Conservation (phyloP, 2,888 invertebrate genomes). For the Spodoptera exigua region DNA sequence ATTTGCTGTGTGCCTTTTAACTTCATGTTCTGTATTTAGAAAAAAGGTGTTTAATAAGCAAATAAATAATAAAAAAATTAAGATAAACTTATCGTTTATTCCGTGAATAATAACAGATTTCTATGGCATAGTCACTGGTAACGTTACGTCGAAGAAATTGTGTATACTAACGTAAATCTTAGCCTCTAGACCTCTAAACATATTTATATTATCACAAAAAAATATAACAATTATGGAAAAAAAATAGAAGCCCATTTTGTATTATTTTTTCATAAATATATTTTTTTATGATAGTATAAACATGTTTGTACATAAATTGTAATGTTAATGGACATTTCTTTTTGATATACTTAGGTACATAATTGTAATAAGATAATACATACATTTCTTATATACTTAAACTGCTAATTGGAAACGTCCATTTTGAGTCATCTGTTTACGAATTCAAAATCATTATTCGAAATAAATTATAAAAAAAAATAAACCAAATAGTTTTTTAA, state of each 20-base stretch:
- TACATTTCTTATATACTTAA: background rate
- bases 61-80: slow-evolving; percentile 56
- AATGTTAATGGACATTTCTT: slow-evolving; percentile 17
- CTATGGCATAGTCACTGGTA: slow-evolving; percentile 89
- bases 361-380: slow-evolving; percentile 13
- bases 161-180: slow-evolving; percentile 64
- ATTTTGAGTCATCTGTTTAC: slow-evolving; percentile 44
- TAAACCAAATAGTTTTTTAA: slow-evolving; percentile 22
- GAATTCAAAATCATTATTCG: background rate
- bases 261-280: background rate
- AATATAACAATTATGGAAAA: background rate
- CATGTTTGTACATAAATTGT: slow-evolving; percentile 26
- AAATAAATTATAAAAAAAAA: slow-evolving; percentile 9
- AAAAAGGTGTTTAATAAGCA: background rate
- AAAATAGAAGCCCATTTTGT: background rate
- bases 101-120: slow-evolving; percentile 84
- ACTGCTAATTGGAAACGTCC: slow-evolving; percentile 13
- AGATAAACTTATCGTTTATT: slow-evolving; percentile 79
- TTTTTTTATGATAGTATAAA: slow-evolving; percentile 28
- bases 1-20: too few species aligned
- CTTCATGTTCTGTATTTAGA: background rate
- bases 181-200: slow-evolving; percentile 75
- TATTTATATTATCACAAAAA: slow-evolving; percentile 32
- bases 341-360: slow-evolving; percentile 6
- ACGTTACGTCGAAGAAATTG: slow-evolving; percentile 76